phyloP scores from a whole-genome alignment of 2,113 vertebrate genomes.

The Sceloporus undulatus region DNA sequence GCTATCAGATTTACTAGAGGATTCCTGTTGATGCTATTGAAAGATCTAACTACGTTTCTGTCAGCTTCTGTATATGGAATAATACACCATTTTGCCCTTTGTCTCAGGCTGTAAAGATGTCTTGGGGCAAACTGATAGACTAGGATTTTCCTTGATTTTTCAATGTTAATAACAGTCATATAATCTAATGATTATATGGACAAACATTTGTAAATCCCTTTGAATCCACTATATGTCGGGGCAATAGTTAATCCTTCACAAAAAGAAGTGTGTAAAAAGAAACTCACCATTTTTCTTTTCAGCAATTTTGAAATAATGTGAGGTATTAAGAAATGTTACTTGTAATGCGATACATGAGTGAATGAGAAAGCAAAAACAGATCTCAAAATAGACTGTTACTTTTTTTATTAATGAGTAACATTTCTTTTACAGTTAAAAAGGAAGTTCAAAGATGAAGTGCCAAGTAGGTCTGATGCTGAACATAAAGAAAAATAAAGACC shows the following conservation, averaged over 20 bases:
- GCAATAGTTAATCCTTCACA: slow-evolving; percentile 28
- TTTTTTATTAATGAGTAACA: no score
- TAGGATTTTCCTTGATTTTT: background rate
- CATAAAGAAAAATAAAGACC: no score
- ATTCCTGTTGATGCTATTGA: background rate
- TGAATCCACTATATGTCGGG: background rate
- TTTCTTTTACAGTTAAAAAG: no score
- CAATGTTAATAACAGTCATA: background rate
- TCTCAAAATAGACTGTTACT: no score
- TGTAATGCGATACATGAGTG: no score
- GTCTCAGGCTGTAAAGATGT: background rate
- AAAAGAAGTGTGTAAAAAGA: no score
- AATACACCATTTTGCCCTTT: background rate
- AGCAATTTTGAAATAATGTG: no score
- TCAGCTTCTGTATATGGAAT: background rate
- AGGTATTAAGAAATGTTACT: no score
- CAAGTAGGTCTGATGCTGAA: no score
- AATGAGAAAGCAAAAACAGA: background rate
- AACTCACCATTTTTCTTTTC: no score
- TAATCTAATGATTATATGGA: background rate
- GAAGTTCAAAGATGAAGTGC: no score
- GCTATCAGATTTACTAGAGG: background rate
- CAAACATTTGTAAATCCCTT: background rate
- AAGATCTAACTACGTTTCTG: background rate
- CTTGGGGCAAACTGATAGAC: background rate